A percentile compares a stretch with the other conserved stretches of the same genome.
Conservation (phyloP, 2,113 vertebrate genomes). For the Oreamnos americanus region DNA sequence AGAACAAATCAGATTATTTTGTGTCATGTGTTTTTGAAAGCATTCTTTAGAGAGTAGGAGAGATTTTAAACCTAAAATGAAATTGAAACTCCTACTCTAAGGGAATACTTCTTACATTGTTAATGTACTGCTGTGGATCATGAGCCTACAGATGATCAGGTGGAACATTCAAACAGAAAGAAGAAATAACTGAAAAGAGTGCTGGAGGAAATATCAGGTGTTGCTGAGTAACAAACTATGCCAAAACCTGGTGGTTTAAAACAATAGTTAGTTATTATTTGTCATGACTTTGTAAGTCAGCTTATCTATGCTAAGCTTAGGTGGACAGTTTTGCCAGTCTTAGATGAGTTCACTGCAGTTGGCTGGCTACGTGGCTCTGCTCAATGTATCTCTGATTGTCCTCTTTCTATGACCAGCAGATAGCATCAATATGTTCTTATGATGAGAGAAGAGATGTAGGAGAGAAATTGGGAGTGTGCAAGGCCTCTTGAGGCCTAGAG, state of each 20-base stretch:
- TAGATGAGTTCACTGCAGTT: not conserved
- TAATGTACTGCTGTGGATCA: not conserved
- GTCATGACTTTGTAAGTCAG: not conserved
- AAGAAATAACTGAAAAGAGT: not conserved
- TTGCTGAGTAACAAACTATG: not conserved
- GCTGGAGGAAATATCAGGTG: not conserved
- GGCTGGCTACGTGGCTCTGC: not conserved
- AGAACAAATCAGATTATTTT: not conserved
- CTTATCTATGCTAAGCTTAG: not conserved
- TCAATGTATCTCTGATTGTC: not conserved
- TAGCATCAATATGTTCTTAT: not conserved
- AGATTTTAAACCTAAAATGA: not conserved
- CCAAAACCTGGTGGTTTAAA: not conserved
- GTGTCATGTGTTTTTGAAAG: not conserved
- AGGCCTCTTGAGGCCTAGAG: not conserved
- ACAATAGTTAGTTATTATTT: not conserved
- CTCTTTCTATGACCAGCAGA: not conserved
- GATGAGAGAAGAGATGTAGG: not conserved
- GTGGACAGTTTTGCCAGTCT: not conserved
- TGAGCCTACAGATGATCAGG: not conserved
- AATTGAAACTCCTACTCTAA: not conserved
- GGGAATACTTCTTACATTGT: not conserved
- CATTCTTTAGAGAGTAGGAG: not conserved
- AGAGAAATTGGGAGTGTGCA: not conserved
- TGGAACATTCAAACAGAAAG: not conserved